Conservation (phyloP, 2,888 invertebrate species). For the Heliconius hortense region DNA sequence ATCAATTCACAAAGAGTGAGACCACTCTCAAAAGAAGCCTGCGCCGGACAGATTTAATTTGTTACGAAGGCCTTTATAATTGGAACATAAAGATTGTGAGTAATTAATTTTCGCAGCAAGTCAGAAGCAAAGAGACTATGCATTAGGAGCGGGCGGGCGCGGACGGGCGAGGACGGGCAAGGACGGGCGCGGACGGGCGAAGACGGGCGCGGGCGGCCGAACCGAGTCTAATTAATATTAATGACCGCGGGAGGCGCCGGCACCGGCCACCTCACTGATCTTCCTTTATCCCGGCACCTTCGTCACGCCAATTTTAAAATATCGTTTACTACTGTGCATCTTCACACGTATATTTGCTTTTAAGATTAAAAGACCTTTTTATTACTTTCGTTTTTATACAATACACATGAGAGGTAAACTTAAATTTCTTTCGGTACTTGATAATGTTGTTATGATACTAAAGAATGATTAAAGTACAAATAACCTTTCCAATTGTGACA, state of each 20-base stretch:
- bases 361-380: conserved; percentile 11
- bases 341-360: conserved; percentile 29
- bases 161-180: too few species aligned
- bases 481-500: neutral
- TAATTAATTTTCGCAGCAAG: conserved; percentile 82
- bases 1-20: conserved; percentile 82
- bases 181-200: conserved; percentile 47
- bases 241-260: conserved; percentile 72
- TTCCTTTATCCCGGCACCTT: conserved; percentile 66
- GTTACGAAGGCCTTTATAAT: conserved; percentile 83
- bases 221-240: conserved; percentile 81
- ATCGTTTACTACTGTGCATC: conserved; percentile 37
- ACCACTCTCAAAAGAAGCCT: conserved; percentile 81
- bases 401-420: neutral
- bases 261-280: conserved; percentile 51
- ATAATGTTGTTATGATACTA: neutral
- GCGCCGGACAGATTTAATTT: conserved; percentile 82
- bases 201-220: conserved; percentile 59
- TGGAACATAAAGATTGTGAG: conserved; percentile 83
- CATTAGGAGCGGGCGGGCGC: conserved; percentile 57
- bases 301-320: conserved; percentile 42
- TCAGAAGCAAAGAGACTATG: conserved; percentile 80
- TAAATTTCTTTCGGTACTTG: neutral
- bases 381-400: neutral
- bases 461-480: neutral